Conservation (phyloP, 2,113 vertebrate genomes). For the Spermophilus dauricus region DNA sequence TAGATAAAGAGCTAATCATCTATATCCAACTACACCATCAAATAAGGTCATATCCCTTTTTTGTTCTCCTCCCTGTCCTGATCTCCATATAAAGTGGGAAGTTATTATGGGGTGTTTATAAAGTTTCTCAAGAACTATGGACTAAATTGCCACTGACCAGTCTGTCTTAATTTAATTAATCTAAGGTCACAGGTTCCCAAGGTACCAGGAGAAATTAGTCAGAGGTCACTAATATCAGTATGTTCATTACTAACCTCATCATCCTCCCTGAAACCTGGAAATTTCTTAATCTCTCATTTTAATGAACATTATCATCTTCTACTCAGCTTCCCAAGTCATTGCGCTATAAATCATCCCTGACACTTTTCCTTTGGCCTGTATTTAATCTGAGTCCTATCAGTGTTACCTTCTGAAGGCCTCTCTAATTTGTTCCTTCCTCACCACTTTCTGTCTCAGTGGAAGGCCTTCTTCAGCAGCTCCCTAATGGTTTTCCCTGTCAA, state of each 20-base stretch:
- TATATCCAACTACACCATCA: not conserved
- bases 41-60: not conserved
- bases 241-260: not conserved
- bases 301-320: not conserved
- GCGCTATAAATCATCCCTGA: not conserved
- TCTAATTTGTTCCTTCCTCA: not conserved
- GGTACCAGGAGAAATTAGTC: not conserved
- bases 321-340: not conserved
- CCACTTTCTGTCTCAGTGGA: not conserved
- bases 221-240: not conserved
- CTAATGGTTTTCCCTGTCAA: not conserved
- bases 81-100: not conserved
- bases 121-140: not conserved
- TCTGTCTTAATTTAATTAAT: slow-evolving; percentile 18
- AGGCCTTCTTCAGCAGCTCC: not conserved
- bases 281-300: slow-evolving; percentile 9
- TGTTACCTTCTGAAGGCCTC: not conserved
- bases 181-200: not conserved
- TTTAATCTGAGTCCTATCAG: too few species aligned
- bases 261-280: not conserved
- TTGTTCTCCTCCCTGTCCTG: not conserved
- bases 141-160: not conserved
- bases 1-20: not conserved
- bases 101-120: not conserved
- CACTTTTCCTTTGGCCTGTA: not conserved